Evolutionary conservation across 2,888 invertebrate species (phyloP).

Genomic region (Timandra comae): DNA sequence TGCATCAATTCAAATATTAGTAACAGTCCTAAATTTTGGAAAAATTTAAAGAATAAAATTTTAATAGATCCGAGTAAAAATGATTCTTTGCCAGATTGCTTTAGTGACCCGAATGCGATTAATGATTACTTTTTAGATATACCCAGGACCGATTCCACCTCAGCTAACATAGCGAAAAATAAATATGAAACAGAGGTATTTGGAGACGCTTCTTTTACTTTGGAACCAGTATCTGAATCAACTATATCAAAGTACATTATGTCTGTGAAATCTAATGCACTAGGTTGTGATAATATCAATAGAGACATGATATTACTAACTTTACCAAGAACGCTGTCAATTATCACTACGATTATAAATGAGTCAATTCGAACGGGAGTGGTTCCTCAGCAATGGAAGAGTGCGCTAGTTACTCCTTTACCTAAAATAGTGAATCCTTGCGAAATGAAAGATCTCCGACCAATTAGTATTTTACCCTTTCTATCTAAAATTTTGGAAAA

Average conservation of each 20-base stretch:
- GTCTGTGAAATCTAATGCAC: background rate
- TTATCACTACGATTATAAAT: background rate
- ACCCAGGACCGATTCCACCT: background rate
- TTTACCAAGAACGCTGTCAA: background rate
- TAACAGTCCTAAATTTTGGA: background rate
- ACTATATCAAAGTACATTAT: background rate
- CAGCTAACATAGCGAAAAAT: constrained; percentile 1
- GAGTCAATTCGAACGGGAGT: background rate
- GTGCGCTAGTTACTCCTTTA: constrained; percentile 3
- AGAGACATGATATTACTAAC: background rate
- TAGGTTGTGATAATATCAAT: background rate
- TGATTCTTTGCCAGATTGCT: background rate
- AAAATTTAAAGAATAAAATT: background rate
- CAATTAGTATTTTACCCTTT: constrained; percentile 14
- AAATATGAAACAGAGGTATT: background rate
- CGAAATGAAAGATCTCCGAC: constrained; percentile 5
- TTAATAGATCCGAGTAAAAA: background rate
- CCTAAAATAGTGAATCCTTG: constrained; percentile 3
- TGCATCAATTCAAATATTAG: background rate
- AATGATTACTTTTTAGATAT: constrained; percentile 2
- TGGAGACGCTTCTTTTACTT: background rate
- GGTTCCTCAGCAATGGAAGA: constrained; percentile 3
- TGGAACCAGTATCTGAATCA: background rate
- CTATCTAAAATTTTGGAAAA: constrained; percentile 6
- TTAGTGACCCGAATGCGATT: background rate